phyloP scores from a whole-genome alignment of 2,888 invertebrate species.

The Rutpela maculata region DNA sequence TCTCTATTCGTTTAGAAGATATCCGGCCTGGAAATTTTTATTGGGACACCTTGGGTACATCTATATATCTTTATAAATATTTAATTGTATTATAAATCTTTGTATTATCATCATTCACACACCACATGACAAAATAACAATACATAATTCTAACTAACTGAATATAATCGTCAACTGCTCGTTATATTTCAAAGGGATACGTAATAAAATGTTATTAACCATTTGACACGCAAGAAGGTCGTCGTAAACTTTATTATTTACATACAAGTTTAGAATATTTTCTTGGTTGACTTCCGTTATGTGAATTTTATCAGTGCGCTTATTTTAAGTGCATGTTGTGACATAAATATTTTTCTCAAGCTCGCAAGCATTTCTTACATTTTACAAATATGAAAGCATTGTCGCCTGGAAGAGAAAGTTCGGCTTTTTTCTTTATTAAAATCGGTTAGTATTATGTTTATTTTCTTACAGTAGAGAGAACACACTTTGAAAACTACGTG shows the following conservation, averaged over 20 bases:
- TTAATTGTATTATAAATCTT: too few species aligned
- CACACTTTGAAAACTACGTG: too few species aligned
- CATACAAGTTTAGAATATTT: conserved; percentile 2
- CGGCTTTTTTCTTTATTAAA: background rate
- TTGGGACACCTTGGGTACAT: too few species aligned
- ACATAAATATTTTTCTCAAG: conserved; percentile 5
- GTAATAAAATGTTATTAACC: background rate
- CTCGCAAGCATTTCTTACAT: background rate
- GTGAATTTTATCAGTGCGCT: background rate
- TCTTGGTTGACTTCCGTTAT: background rate
- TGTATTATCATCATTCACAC: too few species aligned
- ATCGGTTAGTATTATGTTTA: background rate
- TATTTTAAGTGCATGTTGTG: conserved; percentile 11
- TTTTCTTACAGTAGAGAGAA: background rate
- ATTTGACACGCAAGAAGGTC: background rate
- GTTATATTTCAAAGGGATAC: background rate
- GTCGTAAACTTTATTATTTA: background rate
- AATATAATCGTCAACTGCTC: too few species aligned
- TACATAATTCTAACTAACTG: too few species aligned
- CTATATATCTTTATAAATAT: too few species aligned
- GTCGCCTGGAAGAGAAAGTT: background rate
- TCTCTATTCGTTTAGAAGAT: too few species aligned
- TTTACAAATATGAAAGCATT: background rate
- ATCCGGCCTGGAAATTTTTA: too few species aligned
- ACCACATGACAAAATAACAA: too few species aligned